Evolutionary conservation across 2,113 vertebrate genomes (phyloP), one percentile per base, ranked within the genome.

Genomic region (Vulpes lagopus): DNA sequence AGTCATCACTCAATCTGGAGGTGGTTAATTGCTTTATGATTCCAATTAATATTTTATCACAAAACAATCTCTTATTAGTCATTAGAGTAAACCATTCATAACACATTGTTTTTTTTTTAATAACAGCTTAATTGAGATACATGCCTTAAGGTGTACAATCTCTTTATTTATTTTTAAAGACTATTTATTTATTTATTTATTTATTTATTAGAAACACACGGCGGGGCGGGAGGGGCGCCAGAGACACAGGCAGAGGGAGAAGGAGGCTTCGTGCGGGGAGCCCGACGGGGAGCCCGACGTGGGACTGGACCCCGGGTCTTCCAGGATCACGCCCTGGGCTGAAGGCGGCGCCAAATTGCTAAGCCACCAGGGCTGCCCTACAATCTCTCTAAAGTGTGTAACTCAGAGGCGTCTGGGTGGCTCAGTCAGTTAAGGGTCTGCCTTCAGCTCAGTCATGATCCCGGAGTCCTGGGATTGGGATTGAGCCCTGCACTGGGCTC

Each of bases 31-130:
- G 64, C 67, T 87, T 81, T 64, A 64, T 62, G 60, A 91, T 32
- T 43, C 49, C 23, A 96, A 81, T 81, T 95, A 22, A 73, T 73
- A 62, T 74, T 96, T 88, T 85, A 88, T 84, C 94, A 92, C 38
- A 93, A 93, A 91, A 82, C 23, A 64, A 84, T 49, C 85, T 96
- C 65, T 62, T 78, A 95, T 76, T 87, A 60, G 49, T 92, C 64
- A 97, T 76, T 94, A 87, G 55, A 83, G 51, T 60, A 95, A 93
- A 43, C 19, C 11, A 78, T 49, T 49, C 38, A 35, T 92, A 94
- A 91, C 20, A 83, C 32, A 38, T 35, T 23, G 57, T 76, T 76
- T 30, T 85, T 85, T n/a, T 35, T 86, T 53, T 25, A 67, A 2
- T 67, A 94, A 83, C 12, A 95, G 25, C 5, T 87, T 91, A 94